Base-by-base conservation (phyloP, 2,888 invertebrate genomes). In the Aleiodes leptofemur region DNA sequence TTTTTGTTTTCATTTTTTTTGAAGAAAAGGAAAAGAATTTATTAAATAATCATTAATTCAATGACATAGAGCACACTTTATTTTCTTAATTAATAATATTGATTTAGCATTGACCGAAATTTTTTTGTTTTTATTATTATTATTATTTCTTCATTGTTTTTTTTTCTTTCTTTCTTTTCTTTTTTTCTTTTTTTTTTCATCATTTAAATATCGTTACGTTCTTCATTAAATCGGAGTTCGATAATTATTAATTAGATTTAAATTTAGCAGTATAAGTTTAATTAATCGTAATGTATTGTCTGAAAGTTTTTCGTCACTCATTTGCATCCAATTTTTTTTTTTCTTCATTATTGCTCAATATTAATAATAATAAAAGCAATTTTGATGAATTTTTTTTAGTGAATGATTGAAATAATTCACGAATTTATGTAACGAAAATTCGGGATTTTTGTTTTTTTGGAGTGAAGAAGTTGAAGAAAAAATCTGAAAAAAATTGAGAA, bases 281-380 rank as follows among this genome's bases (percentile, higher is more conserved):
- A 88, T 87, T 88, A 88, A 88, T 87, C 82, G 84, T 88, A 87
- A 87, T 88, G 88, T 88, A 88, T 88, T 88, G 88, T 88, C 88
- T 88, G 87, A 88, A 88, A 87, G 83, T 87, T 34, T 43, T 77
- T 23, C n/a, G 86, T 87, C 88, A 88, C 88, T 87, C 85, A 80
- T 81, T 82, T 77, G 85, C 87, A 88, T 88, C 87, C 87, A 82
- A 43, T 83, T 84, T 86, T 85, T 86, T 86, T 81, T 82, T 1
- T 23, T 79, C 76, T 78, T 79, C 76, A 66, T 69, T 69, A 77
- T 74, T 38, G 5, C 6, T 51, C 16, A 13, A 23, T 57, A 38
- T 38, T n/a, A 29, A 43, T 14, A 31, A 38, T 34, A 38, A 56
- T 53, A 14, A 57, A 48, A 59, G 43, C 6, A 16, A 71, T 50